phyloP scores from a whole-genome alignment of 2,888 invertebrate genomes.

The Noctua fimbriata region DNA sequence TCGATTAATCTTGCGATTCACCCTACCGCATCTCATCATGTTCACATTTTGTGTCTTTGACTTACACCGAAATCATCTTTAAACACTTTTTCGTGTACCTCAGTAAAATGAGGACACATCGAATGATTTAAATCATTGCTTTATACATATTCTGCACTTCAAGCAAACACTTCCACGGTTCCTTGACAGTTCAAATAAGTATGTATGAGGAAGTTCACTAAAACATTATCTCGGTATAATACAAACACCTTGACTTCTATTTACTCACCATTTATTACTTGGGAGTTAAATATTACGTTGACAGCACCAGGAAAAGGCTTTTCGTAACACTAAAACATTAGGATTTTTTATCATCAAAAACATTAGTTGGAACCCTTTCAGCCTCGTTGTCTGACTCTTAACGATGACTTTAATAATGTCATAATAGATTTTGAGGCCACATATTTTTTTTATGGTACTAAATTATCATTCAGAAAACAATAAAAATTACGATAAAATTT shows the following conservation, averaged over 20 bases:
- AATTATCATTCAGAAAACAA: not conserved
- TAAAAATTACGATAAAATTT: not conserved
- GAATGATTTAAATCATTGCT: too few species aligned
- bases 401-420: not conserved
- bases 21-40: too few species aligned
- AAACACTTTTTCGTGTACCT: too few species aligned
- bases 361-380: not conserved
- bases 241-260: constrained; percentile 36
- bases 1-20: too few species aligned
- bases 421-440: not conserved
- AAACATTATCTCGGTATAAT: not conserved
- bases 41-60: too few species aligned
- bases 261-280: constrained; percentile 13
- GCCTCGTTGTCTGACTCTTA: not conserved
- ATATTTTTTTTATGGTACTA: not conserved
- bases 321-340: not conserved
- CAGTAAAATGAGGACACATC: too few species aligned
- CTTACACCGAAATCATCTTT: too few species aligned
- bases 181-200: constrained; percentile 11
- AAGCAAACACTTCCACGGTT: not conserved
- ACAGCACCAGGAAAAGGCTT: not conserved
- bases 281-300: constrained; percentile 12
- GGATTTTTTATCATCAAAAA: not conserved
- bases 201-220: constrained; percentile 7
- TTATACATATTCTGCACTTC: not conserved